Conservation (phyloP, 2,888 invertebrate species). For the Cephus pygmeus region DNA sequence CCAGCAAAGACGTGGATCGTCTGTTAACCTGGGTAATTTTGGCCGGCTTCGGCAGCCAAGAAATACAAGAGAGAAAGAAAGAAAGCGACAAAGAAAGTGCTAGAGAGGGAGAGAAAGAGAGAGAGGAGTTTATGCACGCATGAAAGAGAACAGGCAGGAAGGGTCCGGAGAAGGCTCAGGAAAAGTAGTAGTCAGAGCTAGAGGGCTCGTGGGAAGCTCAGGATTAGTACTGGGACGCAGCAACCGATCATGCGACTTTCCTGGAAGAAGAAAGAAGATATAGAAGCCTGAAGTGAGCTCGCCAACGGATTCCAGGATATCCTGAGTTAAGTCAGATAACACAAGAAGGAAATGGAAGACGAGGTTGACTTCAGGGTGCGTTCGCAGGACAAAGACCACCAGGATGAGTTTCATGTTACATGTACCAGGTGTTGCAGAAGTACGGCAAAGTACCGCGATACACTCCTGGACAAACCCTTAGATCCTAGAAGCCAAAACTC, state of each 20-base stretch:
- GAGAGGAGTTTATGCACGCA: constrained; percentile 9
- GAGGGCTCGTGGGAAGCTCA: background rate
- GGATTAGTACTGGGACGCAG: background rate
- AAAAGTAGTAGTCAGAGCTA: background rate
- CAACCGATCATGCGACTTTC: background rate
- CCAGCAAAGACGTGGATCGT: constrained; percentile 17
- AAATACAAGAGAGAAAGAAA: background rate
- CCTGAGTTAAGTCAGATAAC: background rate
- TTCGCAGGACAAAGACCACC: background rate
- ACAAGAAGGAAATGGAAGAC: background rate
- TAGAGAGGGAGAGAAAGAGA: background rate
- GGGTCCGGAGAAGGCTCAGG: background rate
- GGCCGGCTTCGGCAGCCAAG: background rate
- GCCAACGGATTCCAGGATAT: background rate
- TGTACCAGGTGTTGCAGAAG: background rate
- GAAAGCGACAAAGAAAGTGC: background rate
- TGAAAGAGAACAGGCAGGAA: constrained; percentile 6
- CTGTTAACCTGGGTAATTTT: background rate
- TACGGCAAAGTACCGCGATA: background rate
- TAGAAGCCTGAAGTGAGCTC: background rate
- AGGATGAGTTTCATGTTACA: background rate
- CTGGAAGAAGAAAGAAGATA: background rate
- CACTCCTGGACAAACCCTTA: background rate
- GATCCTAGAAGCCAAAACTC: background rate
- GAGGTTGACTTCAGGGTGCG: background rate